phyloP scores from a whole-genome alignment of 2,888 invertebrate genomes.

The Penaeus monodon region DNA sequence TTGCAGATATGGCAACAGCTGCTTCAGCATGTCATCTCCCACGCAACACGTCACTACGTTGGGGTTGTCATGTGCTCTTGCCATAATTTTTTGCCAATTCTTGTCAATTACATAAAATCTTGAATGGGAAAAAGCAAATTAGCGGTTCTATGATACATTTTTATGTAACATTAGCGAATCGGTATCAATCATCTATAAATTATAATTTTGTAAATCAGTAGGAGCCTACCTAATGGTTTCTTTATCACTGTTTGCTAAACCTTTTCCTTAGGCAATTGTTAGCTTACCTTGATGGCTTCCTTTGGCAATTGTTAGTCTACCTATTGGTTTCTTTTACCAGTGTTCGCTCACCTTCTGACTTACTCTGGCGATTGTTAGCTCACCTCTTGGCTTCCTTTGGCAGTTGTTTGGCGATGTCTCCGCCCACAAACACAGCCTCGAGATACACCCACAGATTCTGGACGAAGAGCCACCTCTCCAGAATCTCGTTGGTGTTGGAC shows the following conservation, averaged over 20 bases:
- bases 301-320: too few relatives aligned
- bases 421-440: slow-evolving; percentile 97
- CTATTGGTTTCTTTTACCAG: too few relatives aligned
- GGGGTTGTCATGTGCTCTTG: slow-evolving; percentile 94
- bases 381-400: slow-evolving; percentile 90
- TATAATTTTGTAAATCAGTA: too few relatives aligned
- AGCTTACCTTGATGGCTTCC: too few relatives aligned
- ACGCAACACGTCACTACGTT: slow-evolving; percentile 97
- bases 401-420: slow-evolving; percentile 97
- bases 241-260: slow-evolving; percentile 75
- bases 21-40: slow-evolving; percentile 92
- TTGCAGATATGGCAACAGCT: slow-evolving; percentile 91
- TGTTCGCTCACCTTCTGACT: too few relatives aligned
- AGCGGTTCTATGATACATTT: too few relatives aligned
- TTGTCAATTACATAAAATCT: slow-evolving; percentile 95
- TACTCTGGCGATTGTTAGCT: neutral
- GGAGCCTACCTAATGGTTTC: too few relatives aligned
- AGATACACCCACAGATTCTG: slow-evolving; percentile 99
- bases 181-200: too few relatives aligned
- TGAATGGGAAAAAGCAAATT: neutral
- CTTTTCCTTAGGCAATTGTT: slow-evolving; percentile 92
- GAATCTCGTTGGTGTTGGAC: slow-evolving; percentile 94
- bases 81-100: slow-evolving; percentile 98
- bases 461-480: slow-evolving; percentile 94
- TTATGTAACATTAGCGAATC: too few relatives aligned